Evolutionary conservation across 2,888 invertebrate genomes (phyloP).

Genomic region (Caenorhabditis panamensis): DNA sequence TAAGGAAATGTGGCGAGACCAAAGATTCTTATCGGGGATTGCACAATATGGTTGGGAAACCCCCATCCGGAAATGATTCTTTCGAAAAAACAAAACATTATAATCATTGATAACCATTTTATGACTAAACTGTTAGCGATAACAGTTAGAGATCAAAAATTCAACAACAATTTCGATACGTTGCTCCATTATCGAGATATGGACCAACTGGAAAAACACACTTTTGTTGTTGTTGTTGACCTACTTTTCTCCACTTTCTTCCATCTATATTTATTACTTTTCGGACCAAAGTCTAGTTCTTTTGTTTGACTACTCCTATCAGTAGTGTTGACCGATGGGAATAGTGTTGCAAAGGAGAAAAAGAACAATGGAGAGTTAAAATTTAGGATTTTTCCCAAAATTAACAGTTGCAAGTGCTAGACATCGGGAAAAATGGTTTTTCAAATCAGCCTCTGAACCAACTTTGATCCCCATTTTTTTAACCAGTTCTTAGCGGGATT

Average conservation of each 20-base stretch:
- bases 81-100: constrained; percentile 9
- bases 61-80: constrained; percentile 43
- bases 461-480: too few species aligned
- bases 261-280: constrained; percentile 6
- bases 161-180: constrained; percentile 6
- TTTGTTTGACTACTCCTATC: constrained; percentile 41
- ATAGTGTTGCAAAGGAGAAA: constrained; percentile 31
- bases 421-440: too few species aligned
- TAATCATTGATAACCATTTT: not conserved
- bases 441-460: too few species aligned
- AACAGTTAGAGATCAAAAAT: constrained; percentile 16
- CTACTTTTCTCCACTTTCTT: not conserved
- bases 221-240: constrained; percentile 23
- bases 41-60: constrained; percentile 18
- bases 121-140: not conserved
- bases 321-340: constrained; percentile 24
- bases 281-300: constrained; percentile 41
- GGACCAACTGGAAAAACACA: not conserved
- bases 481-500: too few species aligned
- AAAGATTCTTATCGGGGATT: constrained; percentile 33
- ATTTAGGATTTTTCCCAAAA: too few species aligned
- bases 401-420: too few species aligned
- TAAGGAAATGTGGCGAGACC: constrained; percentile 3
- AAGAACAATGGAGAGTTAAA: constrained; percentile 27
- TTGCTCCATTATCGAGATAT: not conserved